Base-by-base conservation (phyloP, 2,113 vertebrate genomes). In the Mionectes macconnelli region DNA sequence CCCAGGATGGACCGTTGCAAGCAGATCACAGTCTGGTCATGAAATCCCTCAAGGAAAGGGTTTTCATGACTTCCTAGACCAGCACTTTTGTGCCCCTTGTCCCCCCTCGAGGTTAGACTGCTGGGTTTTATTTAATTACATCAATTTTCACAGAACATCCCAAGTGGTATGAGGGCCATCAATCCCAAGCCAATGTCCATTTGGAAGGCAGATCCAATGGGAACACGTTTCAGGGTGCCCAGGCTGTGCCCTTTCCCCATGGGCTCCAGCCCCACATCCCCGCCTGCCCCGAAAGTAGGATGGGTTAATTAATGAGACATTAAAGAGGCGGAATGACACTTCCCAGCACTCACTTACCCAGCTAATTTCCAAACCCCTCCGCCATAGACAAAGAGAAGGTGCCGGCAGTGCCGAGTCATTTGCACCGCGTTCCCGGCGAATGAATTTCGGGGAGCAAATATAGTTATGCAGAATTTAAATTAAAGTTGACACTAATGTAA, bases 391-490 rank as follows among this genome's bases (percentile, higher is more conserved):
- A 98, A 98, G 98, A 97, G 96, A 97, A 96, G 92, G 95, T 89
- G 94, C 96, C 79, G 90, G 92, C 64, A 78, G 97, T 88, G 96
- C 97, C 81, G 96, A 98, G 97, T 97, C 97, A 98, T 98, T 98
- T 98, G 97, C 56, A 77, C 47, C 69, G 87, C 92, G 96, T 94
- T 97, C 93, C 94, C 33, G 75, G 97, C 5, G 97, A 97, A 98
- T 97, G 97, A 98, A 97, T 98, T 98, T 97, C 97, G 95, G 40
- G 98, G 97, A 97, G 98, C 97, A 98, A 98, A 98, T 98, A 98
- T 95, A 97, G 97, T 98, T 98, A 98, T 97, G 97, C 94, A 60
- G 97, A 96, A 98, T 98, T 98, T 98, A 98, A 98, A 98, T 98
- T 98, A 98, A 98, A 98, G 97, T 96, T 97, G 98, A 98, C 97